Base-by-base conservation (phyloP, 2,797 vertebrate species). In the Lerista edwardsae region DNA sequence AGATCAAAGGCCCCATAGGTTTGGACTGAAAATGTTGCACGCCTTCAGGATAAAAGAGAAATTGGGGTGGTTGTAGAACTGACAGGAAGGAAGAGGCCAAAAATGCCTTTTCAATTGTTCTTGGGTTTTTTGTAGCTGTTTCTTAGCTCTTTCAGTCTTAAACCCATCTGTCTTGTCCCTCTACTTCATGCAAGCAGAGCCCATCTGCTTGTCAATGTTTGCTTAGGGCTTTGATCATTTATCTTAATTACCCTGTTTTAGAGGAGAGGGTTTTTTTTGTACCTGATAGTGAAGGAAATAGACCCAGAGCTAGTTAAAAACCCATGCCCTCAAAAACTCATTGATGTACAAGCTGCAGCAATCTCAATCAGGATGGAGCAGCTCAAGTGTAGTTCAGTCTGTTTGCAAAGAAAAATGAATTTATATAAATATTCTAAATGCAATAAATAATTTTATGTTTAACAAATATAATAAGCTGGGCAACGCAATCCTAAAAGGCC, bases 181-280 rank as follows among this genome's bases (percentile, higher is more conserved):
- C 68, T 34, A 51, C 41, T 84, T 79, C 59, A 55, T 75, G 3
- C n/a, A 34, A 25, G 21, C 51, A 68, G 21, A 68, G 25, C 62
- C 61, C 8, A 8, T 41, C 34, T 75, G 36, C 47, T 41, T 67
- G 71, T 80, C 71, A 80, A 34, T 80, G 71, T 65, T 85, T 85
- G 51, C 62, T 59, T 75, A 41, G 31, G 27, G 15, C 36, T 68
- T 68, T 80, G 19, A 21, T 51, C 62, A 59, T 85, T 61, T 69
- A 44, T 59, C 72, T 85, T 61, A 85, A 62, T 80, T 85, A 69
- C 4, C 3, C 23, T 75, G 51, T 55, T 85, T 67, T 80, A 27
- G 62, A 57, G 72, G 12, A 9, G 36, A n/a, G n/a, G 31, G 12
- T 34, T n/a, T 10, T 69, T 34, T 68, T 21, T 44, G 29, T 36